Base-by-base conservation (phyloP, 2,888 invertebrate genomes). In the Lepidonotus clava region DNA sequence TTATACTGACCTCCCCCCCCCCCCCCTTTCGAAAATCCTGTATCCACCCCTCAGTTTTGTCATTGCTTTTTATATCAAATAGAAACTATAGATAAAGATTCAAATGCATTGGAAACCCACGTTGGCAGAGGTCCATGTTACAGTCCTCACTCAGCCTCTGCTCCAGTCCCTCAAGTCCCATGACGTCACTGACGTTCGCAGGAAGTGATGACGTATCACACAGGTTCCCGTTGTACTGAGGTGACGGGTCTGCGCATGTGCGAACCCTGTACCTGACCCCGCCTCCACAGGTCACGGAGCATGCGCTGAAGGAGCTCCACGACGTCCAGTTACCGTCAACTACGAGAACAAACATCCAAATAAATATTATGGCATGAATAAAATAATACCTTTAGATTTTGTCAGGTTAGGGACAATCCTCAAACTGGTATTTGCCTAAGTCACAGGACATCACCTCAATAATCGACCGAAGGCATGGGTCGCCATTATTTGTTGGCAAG, bases 221-320 rank as follows among this genome's bases (percentile, higher is more conserved):
- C 18, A 61, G 28, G 28, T 83, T 40, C 38, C 86, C 86, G 21
- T 32, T 41, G 41, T 86, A 40, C 24, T 32, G 46, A 1, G 83
- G 86, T 14, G n/a, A 41, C n/a, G 86, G 86, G n/a, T 83, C 61
- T 41, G 11, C 18, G 34, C 86, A 86, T 1, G 6, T 21, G 28
- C 86, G 77, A 28, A 0, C 53, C 0, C 66, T 56, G 36, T 24
- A 28, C 46, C 18, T 66, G 34, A 41, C 67, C n/a, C 85, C 85
- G 2, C 67, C 71, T 4, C 85, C 85, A 67, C 85, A 85, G 36
- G 67, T 85, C 36, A 67, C 46, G 21, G 71, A 46, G 61, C 85
- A 85, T 21, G 28, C 46, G 28, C 85, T 71, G 67, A 67, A 46
- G 46, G 21, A 11, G 8, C 71, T 41, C 85, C 85, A 85, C 24